Conservation (phyloP, 2,797 vertebrate genomes). For the Phylloscopus collybita region DNA sequence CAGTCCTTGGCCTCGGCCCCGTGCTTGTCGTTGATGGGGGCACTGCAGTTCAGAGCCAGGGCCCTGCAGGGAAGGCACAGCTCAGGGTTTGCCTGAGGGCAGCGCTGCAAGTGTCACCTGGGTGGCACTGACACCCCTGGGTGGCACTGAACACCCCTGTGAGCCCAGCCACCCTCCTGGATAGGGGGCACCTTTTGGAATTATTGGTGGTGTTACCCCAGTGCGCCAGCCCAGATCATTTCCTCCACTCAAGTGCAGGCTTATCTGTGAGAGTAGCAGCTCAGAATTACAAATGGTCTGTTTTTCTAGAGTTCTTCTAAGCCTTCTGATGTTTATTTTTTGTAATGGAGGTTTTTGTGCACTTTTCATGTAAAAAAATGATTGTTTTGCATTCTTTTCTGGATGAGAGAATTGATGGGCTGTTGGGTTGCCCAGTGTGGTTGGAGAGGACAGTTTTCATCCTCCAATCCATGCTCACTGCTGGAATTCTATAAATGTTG, state of each 20-base stretch:
- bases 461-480: no score
- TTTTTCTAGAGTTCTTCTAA: no score
- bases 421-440: no score
- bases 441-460: no score
- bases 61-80: slow-evolving; percentile 77
- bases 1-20: slow-evolving; percentile 93
- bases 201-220: fast-evolving
- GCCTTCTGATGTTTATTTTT: no score
- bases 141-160: neutral
- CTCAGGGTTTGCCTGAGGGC: fast-evolving
- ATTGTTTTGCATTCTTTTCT: no score
- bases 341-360: no score
- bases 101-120: neutral
- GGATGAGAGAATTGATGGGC: no score
- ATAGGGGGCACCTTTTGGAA: fast-evolving
- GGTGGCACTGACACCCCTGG: neutral
- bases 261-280: neutral
- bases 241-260: neutral
- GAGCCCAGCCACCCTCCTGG: neutral
- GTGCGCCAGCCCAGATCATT: neutral
- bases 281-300: neutral
- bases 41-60: slow-evolving; percentile 92
- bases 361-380: no score
- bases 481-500: no score
- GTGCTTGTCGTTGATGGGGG: slow-evolving; percentile 88